Evolutionary conservation across 2,888 invertebrate species (phyloP), one percentile per base, ranked within the genome.

Genomic region (Orthosia cruda): DNA sequence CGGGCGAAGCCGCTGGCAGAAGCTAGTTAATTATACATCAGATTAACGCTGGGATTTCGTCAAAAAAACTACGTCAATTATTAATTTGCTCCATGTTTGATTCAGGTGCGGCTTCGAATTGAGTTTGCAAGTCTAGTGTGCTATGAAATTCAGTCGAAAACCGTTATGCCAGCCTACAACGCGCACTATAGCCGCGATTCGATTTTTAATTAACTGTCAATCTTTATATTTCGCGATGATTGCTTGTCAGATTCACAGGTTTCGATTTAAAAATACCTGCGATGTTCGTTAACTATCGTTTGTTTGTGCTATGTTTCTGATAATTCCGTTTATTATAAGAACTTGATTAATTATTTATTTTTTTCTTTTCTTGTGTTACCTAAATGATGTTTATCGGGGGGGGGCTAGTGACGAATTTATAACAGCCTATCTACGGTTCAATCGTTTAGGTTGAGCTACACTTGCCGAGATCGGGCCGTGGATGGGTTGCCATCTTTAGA

Each of bases 151-250:
- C 71, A 58, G 40, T 69, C 49, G 49, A 78, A 55, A 62, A 49
- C 62, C 67, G 55, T 40, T 64, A 72, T 73, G 62, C 63, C 58
- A 47, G 58, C 62, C 15, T 64, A 23, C 50, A 64, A 1, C 32
- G 54, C 57, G 74, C 64, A 65, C 61, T 76, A 77, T 75, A 70
- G 77, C 64, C 76, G 65, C 66, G 63, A 81, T 81, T 58, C 82
- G 40, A 20, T 84, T 81, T 89, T 88, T 89, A 89, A 88, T 88
- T 89, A 87, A 81, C 86, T 89, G 90, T 83, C 88, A 89, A 73
- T 83, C 87, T 77, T 78, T 77, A 69, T 78, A 73, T 78, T 82
- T 75, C 40, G 57, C 54, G 82, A 81, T 77, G 80, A 66, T 81
- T 73, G 78, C 69, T 15, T 77, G 84, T 81, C 85, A 77, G 65